Base-by-base conservation (phyloP, 2,888 invertebrate species). In the Lacanobia oleracea region DNA sequence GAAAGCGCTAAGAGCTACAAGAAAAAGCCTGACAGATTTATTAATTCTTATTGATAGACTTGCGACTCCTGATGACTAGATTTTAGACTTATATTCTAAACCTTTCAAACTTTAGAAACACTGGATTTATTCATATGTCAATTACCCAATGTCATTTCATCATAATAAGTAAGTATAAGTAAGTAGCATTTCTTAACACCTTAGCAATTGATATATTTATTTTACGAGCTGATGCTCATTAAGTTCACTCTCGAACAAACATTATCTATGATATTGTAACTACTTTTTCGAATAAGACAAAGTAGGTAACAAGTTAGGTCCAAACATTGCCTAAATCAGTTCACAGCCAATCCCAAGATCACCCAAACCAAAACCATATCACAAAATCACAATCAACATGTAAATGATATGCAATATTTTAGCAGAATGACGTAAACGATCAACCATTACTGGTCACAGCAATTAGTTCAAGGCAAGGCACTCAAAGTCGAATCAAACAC, bases 391-490 rank as follows among this genome's bases (percentile, higher is more conserved):
- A 62, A 77, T 66, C 45, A 48, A n/a, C n/a, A 78, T 72, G 60
- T 66, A 84, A 83, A 82, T 70, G 48, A 56, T 68, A 75, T 82
- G 21, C 60, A 66, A 72, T 71, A 72, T 82, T 78, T 82, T 59
- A 67, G 53, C 27, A 48, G 40, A 59, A 68, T 68, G 82, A 79
- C 73, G 79, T 73, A 64, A 73, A 66, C 51, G 50, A 23, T 60
- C 68, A 23, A 48, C 75, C 57, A 82, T 82, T 73, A 70, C 53
- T 63, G 48, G 79, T 54, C 21, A 63, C 40, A 73, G 57, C 61
- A 80, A 82, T 75, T 53, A 82, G 81, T 75, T 81, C 81, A 81
- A 81, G 81, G 81, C 57, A 33, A 79, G 18, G 23, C 61, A 61
- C 65, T 82, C 67, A 76, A 83, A 81, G 72, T 50, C 67, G 68